Evolutionary conservation across 2,888 invertebrate genomes (phyloP), one percentile per base, ranked within the genome.

Genomic region (Thelaira solivaga): DNA sequence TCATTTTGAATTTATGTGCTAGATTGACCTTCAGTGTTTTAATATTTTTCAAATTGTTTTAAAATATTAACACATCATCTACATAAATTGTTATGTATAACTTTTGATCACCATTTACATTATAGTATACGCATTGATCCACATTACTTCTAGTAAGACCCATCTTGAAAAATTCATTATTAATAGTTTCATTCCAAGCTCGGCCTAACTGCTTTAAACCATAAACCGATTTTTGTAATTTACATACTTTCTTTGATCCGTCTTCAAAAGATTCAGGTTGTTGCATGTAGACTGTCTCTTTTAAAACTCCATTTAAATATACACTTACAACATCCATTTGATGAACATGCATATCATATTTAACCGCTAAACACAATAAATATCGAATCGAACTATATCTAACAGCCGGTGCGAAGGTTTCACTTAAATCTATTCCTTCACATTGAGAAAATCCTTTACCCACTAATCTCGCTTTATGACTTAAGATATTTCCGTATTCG

Each of bases 341-440:
- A 11, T 34, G 34, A 10, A 34, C 11, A 34, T 34, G 34, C n/a
- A 36, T 36, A 2, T 36, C 36, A 36, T 36, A 10, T 13, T 36
- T 36, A 2, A 13, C 36, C 13, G 36, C 36, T 36, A 36, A 36
- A 2, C 13, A n/a, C 13, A 36, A n/a, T 36, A 36, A 36, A 36
- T 36, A 24, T 24, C 47, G 2, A 8, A 65, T 26, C n/a, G 55
- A 67, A 7, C 5, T 4, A 16, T 67, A 67, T 6, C 53, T 11
- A 1, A 34, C 55, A 4, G 55, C 53, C 6, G 53, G 36, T 2
- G 45, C 20, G 13, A 49, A 62, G 7, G 47, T 47, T 47, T 62
- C 62, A 7, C n/a, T 51, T 11, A 7, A 67, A 34, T 67, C 34
- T 6, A 67, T 67, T 8, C 67, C 34, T 2, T 13, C 11, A 8